Base-by-base conservation (phyloP, 2,797 vertebrate genomes). In the Sandelia bainsii region DNA sequence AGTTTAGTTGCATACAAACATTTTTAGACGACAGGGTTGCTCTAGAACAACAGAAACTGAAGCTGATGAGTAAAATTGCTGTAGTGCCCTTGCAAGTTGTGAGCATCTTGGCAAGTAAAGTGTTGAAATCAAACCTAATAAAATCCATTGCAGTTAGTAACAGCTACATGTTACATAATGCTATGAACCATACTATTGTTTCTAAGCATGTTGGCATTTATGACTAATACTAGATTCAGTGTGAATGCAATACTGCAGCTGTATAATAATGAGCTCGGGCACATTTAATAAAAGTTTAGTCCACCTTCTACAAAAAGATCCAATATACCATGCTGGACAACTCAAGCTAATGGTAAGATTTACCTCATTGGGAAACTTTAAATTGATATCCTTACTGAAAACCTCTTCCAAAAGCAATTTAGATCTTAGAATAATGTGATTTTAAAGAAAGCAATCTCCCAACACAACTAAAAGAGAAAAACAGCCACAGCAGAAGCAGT, bases 391-490 rank as follows among this genome's bases (percentile, higher is more conserved):
- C 13, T 64, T 19, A 32, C 51, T 14, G 22, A 34, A 52, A 42
- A 57, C 61, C 40, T 52, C 58, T 10, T 78, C 53, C 45, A 64
- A 75, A 81, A 77, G 61, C 61, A 51, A 73, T 75, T 69, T 62
- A 32, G 58, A 29, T 42, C 2, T 6, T 14, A 52, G 58, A 80
- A 75, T 79, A 78, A 81, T 80, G 69, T 56, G 63, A 70, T 77
- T 80, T 73, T 68, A 48, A 42, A 68, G 63, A 68, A 77, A 52
- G 48, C 67, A 57, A 81, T 87, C 77, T 67, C 62, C 49, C 23
- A 19, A 70, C 67, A 75, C 66, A 53, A 49, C 65, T 19, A 44
- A 19, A n/a, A 1, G 39, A 12, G 61, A 62, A 61, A 58, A 75
- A 64, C 12, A 53, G 23, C 64, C 46, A 4, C 48, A 67, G 69